These are phyloP conservation scores for Polydrusus tereticollis DNA, from an alignment of 2,888 invertebrate genomes.

Conservation along the genomic window DNA sequence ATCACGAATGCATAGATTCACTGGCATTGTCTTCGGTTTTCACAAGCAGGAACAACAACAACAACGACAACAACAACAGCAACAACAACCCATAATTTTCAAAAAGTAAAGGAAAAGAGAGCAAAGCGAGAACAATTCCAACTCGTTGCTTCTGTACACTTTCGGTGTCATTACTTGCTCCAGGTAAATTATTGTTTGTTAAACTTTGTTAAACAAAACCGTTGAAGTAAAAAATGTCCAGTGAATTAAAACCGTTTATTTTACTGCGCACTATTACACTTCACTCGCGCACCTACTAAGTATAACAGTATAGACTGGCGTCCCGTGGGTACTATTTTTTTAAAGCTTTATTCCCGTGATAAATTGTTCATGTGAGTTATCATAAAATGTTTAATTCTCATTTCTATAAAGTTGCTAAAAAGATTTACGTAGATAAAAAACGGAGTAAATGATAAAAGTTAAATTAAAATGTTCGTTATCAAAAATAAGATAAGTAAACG, in stretches of 20 bases:
- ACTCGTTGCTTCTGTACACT: slow-evolving; percentile 39
- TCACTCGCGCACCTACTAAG: background rate
- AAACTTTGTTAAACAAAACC: background rate
- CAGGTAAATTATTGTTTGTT: slow-evolving; percentile 12
- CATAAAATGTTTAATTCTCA: slow-evolving; percentile 22
- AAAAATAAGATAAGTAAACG: slow-evolving; percentile 47
- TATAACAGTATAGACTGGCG: background rate
- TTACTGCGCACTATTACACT: background rate
- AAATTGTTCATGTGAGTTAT: slow-evolving; percentile 27
- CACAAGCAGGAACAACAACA: slow-evolving; percentile 51
- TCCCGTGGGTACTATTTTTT: background rate
- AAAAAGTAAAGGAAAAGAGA: slow-evolving; percentile 45
- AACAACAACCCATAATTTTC: slow-evolving; percentile 49
- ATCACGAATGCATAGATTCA: slow-evolving; percentile 48
- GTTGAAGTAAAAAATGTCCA: background rate
- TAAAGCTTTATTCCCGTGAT: slow-evolving; percentile 21
- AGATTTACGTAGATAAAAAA: slow-evolving; percentile 48
- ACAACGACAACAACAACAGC: slow-evolving; percentile 52
- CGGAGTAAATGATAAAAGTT: slow-evolving; percentile 37
- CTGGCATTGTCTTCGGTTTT: slow-evolving; percentile 50
- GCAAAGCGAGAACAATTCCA: slow-evolving; percentile 42
- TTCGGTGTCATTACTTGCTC: slow-evolving; percentile 42
- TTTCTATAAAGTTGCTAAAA: slow-evolving; percentile 44
- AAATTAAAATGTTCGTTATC: slow-evolving; percentile 46
- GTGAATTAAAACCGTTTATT: background rate